Evolutionary conservation across 2,113 vertebrate species (phyloP).

Genomic region (Alethe diademata): DNA sequence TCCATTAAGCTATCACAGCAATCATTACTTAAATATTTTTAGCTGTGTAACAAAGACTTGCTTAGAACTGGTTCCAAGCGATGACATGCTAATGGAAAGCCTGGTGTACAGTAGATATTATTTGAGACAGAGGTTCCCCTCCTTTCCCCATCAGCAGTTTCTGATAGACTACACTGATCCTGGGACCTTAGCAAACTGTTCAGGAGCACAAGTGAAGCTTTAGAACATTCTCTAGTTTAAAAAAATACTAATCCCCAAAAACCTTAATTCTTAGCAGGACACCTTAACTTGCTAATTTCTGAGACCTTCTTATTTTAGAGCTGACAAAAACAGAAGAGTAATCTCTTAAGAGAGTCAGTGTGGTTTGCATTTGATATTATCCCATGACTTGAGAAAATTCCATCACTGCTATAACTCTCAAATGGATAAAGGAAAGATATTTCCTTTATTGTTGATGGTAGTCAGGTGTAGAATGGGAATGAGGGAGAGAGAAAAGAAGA

Average conservation of each 20-base stretch:
- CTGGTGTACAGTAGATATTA: neutral
- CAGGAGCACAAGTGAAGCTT: neutral
- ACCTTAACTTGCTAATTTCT: neutral
- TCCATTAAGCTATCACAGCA: neutral
- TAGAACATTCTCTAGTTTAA: neutral
- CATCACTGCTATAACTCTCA: neutral
- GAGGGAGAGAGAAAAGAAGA: neutral
- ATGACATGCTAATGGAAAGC: slow-evolving; percentile 42
- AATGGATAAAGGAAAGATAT: neutral
- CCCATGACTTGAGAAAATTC: neutral
- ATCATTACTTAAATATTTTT: slow-evolving; percentile 9
- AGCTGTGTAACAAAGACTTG: neutral
- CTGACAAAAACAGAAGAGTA: neutral
- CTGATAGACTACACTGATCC: neutral
- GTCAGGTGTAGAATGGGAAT: neutral
- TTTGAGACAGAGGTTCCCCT: neutral
- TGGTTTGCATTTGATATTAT: neutral
- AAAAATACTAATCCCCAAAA: neutral
- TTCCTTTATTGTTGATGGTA: neutral
- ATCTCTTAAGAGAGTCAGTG: neutral
- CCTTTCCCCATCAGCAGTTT: neutral
- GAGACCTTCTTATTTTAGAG: neutral
- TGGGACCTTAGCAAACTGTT: neutral
- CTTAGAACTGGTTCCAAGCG: slow-evolving; percentile 33
- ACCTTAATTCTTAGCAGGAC: neutral